Evolutionary conservation across 1,140 invertebrate genomes (phyloP).

Genomic region (Calliphora vicina): DNA sequence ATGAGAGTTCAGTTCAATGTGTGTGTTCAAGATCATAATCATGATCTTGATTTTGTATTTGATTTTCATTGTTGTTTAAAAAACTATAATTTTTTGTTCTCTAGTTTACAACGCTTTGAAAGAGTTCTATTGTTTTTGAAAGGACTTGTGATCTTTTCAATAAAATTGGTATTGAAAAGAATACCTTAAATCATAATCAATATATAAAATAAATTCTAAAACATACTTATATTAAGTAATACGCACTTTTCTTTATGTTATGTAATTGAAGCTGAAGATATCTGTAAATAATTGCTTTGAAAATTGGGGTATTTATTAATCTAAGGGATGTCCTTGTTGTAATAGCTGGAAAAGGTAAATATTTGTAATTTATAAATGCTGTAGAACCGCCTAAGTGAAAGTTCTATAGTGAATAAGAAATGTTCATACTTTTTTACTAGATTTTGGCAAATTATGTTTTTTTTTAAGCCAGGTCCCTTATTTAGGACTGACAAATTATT

Average conservation of each 20-base stretch:
- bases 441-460: too few species aligned
- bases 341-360: too few species aligned
- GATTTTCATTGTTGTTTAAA: neutral
- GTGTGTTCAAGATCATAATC: constrained; percentile 4
- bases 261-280: neutral
- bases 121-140: neutral
- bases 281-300: neutral
- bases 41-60: neutral
- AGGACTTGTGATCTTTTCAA: neutral
- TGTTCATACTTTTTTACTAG: too few species aligned
- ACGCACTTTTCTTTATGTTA: neutral
- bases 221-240: too few species aligned
- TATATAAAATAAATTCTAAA: neutral
- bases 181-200: neutral
- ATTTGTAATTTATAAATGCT: too few species aligned
- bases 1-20: too few species aligned
- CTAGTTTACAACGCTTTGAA: neutral
- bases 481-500: too few species aligned
- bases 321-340: too few species aligned
- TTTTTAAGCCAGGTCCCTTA: too few species aligned
- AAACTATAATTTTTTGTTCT: neutral
- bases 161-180: neutral
- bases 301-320: too few species aligned
- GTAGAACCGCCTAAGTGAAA: too few species aligned
- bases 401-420: too few species aligned